A percentile compares a stretch with the other conserved stretches of the same genome.
These are phyloP conservation scores for Mobula birostris DNA, from an alignment of 2,113 vertebrate species.

Conservation along the genomic window DNA sequence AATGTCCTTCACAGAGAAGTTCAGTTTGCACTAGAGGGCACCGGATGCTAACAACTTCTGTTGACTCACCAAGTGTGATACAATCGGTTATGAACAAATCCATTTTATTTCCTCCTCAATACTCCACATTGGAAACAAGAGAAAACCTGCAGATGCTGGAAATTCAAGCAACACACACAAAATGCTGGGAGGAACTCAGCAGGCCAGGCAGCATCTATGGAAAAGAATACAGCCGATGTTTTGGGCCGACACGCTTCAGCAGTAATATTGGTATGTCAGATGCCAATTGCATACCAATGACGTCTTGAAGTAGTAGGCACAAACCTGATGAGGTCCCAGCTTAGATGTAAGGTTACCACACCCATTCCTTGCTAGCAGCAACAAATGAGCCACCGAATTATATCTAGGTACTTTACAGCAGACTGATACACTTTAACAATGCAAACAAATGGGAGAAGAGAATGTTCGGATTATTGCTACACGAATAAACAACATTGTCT, in stretches of 20 bases:
- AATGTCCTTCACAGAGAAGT: neutral
- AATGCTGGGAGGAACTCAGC: too few species aligned
- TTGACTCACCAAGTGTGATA: neutral
- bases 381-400: neutral
- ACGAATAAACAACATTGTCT: too few species aligned
- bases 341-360: neutral
- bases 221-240: too few species aligned
- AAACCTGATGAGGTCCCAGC: neutral
- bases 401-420: neutral
- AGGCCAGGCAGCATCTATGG: too few species aligned
- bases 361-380: neutral
- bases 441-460: neutral
- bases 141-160: too few species aligned
- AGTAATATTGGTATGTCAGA: neutral
- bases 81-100: neutral
- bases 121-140: neutral
- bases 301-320: neutral
- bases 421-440: neutral
- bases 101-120: neutral
- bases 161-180: too few species aligned
- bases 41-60: neutral
- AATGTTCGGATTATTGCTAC: too few species aligned
- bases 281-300: neutral
- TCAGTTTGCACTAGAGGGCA: neutral
- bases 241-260: too few species aligned